phyloP scores from a whole-genome alignment of 2,888 invertebrate genomes.

The Trichopoda pennipes region DNA sequence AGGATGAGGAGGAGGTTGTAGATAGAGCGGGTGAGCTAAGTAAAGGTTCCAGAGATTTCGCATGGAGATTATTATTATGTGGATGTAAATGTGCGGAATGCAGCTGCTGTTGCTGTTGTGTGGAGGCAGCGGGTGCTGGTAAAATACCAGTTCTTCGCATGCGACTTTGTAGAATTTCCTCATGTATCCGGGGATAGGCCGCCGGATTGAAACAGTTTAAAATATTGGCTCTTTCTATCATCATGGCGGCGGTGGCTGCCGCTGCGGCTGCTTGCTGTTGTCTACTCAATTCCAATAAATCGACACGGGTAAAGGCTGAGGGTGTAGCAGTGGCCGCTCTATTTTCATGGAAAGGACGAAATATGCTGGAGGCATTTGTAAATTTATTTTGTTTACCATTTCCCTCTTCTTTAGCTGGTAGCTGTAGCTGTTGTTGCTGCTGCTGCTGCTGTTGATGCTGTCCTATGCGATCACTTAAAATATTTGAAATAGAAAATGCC shows the following conservation, averaged over 20 bases:
- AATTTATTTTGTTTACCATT: slow-evolving; percentile 49
- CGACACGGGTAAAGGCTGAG: slow-evolving; percentile 80
- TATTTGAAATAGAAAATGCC: slow-evolving; percentile 80
- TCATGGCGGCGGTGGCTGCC: slow-evolving; percentile 79
- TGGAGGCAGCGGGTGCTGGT: slow-evolving; percentile 57
- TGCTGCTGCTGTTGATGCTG: slow-evolving; percentile 70
- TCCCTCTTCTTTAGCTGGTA: slow-evolving; percentile 46
- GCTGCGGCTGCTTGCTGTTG: slow-evolving; percentile 79
- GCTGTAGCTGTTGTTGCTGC: slow-evolving; percentile 50
- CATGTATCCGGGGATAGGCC: slow-evolving; percentile 80
- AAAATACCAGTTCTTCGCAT: slow-evolving; percentile 76
- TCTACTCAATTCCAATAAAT: slow-evolving; percentile 79
- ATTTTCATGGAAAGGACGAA: slow-evolving; percentile 79
- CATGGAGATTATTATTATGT: not conserved
- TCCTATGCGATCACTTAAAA: slow-evolving; percentile 80
- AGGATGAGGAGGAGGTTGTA: slow-evolving; percentile 64
- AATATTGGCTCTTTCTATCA: slow-evolving; percentile 80
- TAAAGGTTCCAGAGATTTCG: slow-evolving; percentile 37
- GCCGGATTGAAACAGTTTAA: slow-evolving; percentile 80
- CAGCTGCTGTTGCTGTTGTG: not conserved
- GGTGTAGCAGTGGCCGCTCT: slow-evolving; percentile 72
- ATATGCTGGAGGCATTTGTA: slow-evolving; percentile 73
- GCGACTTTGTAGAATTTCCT: slow-evolving; percentile 79
- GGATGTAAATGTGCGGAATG: slow-evolving; percentile 15
- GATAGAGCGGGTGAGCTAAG: slow-evolving; percentile 49